Evolutionary conservation across 2,888 invertebrate genomes (phyloP), one percentile per base, ranked within the genome.

Genomic region (Orthosia incerta): DNA sequence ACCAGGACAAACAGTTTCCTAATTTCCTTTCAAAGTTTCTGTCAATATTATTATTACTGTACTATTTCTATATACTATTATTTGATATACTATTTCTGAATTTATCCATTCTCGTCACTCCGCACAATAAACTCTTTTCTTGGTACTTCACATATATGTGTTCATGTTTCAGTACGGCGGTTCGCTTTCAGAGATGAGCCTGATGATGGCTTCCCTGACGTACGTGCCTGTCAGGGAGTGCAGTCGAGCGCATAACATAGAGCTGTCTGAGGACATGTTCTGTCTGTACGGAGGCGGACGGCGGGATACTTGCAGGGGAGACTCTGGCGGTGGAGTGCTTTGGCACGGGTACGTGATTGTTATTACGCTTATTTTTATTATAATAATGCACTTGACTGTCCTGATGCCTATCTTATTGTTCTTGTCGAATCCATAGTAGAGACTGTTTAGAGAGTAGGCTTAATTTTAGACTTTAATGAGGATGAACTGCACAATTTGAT

Each of bases 301-400:
- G 7, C 84, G 88, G 13, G 95, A 95, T 65, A 91, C 93, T 0
- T 95, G 95, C 76, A 91, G 89, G 70, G 95, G 95, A 1, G 95
- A 95, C 78, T 95, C 95, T 0, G 95, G 95, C 0, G 94, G 94
- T 2, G 93, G 93, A 1, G 92, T 95, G 1, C 55, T 92, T 13
- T 95, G 95, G 94, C 89, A 90, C 3, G 89, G 89, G 95, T 95
- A 85, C 87, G 88, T 62, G n/a, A 4, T 39, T 50, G 2, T 46
- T 62, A 60, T 11, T 4, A 16, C 13, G 46, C 4, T 26, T 62
- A 63, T 13, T 4, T 20, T n/a, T 12, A 3, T 26, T 16, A 13
- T 18, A 23, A 62, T 18, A 18, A 39, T 9, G 7, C 4, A 5
- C 11, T 16, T 18, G 2, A 31, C 5, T 53, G 4, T 53, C 20